phyloP scores from a whole-genome alignment of 2,797 vertebrate genomes.

The Lacerta viridis region DNA sequence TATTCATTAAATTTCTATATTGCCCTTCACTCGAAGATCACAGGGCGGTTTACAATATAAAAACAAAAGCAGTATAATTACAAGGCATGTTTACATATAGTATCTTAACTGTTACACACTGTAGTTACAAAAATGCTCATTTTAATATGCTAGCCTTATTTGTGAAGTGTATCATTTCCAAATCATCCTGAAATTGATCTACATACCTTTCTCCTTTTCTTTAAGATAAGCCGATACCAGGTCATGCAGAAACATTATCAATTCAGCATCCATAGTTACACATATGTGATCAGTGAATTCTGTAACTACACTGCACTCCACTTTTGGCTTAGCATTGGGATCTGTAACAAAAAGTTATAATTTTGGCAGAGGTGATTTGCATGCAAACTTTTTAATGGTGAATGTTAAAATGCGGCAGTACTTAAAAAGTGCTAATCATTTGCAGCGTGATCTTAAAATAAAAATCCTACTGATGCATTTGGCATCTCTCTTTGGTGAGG shows the following conservation, averaged over 20 bases:
- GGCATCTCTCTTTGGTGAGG: not conserved
- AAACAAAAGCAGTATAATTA: not conserved
- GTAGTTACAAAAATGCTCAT: not conserved
- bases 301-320: constrained; percentile 98
- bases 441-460: not conserved
- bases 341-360: constrained; percentile 74
- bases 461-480: not conserved
- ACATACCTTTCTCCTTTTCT: constrained; percentile 97
- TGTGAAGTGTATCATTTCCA: not conserved
- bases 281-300: constrained; percentile 99
- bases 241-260: constrained; percentile 99
- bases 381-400: not conserved
- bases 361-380: not conserved
- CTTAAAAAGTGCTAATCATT: not conserved
- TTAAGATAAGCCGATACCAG: constrained; percentile 98
- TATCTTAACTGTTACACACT: not conserved
- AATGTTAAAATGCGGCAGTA: constrained; percentile 1
- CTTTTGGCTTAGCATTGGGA: constrained; percentile 92
- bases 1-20: too few species aligned
- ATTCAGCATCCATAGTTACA: constrained; percentile 98
- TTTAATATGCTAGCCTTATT: not conserved
- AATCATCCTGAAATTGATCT: not conserved
- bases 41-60: not conserved
- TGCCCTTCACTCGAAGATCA: too few species aligned
- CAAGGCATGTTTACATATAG: not conserved